Base-by-base conservation (phyloP, 2,797 vertebrate species). In the Kryptolebias ocellatus region DNA sequence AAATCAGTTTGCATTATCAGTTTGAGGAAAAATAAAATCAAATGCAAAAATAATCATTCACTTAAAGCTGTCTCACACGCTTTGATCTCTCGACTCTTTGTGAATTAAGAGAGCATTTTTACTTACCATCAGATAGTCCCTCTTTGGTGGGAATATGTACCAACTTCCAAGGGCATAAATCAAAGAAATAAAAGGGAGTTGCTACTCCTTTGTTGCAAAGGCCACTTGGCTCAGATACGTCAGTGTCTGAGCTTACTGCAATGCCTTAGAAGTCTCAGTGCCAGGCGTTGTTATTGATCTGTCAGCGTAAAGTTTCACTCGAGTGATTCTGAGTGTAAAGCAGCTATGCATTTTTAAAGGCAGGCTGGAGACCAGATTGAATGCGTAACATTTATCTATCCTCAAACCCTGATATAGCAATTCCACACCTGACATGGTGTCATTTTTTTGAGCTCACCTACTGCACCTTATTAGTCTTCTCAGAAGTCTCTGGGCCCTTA, bases 231-330 rank as follows among this genome's bases (percentile, higher is more conserved):
- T 92, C 81, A 69, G 82, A 85, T 79, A 83, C 84, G 84, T 91
- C 88, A 87, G 84, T 82, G 83, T 83, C 87, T 84, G 74, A 87
- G 83, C 83, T 87, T 74, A 79, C 87, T 89, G 87, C 83, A 78
- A 79, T 79, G 85, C 83, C 83, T 91, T 47, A 61, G 85, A 87
- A 86, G 86, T 84, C 84, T 85, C 80, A 52, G 74, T 57, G 81
- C 83, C 77, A 37, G 50, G 86, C 83, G 67, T 64, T 75, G 64
- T 79, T 92, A 93, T 93, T 91, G 92, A 94, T 93, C 88, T 87
- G 86, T 89, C 80, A 89, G 88, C 90, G 89, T 85, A 91, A 92
- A 92, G 92, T 92, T 92, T 87, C 82, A 82, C 75, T 76, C 80
- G 83, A 91, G 80, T 85, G 89, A 91, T 90, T 92, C 84, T 42